Conservation (phyloP, 2,888 invertebrate species). For the Dusona sp. region DNA sequence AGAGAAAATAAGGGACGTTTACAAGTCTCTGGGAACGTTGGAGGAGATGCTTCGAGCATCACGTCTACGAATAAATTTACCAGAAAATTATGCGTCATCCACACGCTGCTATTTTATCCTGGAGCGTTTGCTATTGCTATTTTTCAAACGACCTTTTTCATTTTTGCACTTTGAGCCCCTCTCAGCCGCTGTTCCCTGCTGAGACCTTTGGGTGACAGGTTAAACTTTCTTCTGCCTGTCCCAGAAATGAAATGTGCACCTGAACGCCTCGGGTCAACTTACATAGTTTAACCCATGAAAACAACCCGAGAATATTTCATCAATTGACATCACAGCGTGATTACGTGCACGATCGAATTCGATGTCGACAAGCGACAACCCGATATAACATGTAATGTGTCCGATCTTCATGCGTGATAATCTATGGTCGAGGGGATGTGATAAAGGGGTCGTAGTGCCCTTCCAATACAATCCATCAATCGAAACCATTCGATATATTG, state of each 20-base stretch:
- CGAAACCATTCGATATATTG: too few relatives aligned
- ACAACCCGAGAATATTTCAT: background rate
- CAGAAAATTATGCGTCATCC: constrained; percentile 71
- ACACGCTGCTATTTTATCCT: constrained; percentile 65
- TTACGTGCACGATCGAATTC: too few relatives aligned
- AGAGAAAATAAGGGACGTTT: constrained; percentile 54
- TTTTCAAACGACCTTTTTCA: constrained; percentile 32
- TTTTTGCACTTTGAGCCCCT: constrained; percentile 12
- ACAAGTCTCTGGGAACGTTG: constrained; percentile 61
- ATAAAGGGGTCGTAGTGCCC: too few relatives aligned
- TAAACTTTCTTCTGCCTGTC: constrained; percentile 28
- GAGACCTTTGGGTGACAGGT: constrained; percentile 65
- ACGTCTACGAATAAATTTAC: constrained; percentile 71
- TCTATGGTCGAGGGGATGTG: too few relatives aligned
- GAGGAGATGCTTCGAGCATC: constrained; percentile 45
- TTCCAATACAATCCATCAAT: too few relatives aligned
- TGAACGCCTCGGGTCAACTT: constrained; percentile 57
- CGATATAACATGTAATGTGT: too few relatives aligned
- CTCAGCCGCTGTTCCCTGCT: constrained; percentile 32
- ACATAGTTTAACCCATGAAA: constrained; percentile 1
- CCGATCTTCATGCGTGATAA: too few relatives aligned
- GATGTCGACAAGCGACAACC: too few relatives aligned
- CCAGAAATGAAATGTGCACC: constrained; percentile 54
- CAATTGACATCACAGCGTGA: background rate
- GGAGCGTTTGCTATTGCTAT: constrained; percentile 35